Evolutionary conservation across 2,888 invertebrate species (phyloP).

Genomic region (Meteorus colon): DNA sequence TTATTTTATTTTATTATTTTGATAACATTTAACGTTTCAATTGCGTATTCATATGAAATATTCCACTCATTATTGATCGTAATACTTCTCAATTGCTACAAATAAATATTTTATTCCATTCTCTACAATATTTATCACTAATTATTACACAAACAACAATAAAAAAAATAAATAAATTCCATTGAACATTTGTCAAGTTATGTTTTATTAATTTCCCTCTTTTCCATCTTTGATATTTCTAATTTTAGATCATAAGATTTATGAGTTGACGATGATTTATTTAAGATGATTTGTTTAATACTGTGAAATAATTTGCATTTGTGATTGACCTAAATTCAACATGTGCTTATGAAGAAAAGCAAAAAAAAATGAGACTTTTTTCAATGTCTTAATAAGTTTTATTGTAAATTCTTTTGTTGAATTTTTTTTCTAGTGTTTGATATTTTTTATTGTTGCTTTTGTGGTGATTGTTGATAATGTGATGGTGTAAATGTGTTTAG

Average conservation of each 20-base stretch:
- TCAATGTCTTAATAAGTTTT: background rate
- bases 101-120: background rate
- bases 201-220: background rate
- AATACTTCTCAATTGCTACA: background rate
- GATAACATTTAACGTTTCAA: background rate
- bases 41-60: background rate
- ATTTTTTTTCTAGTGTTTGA: background rate
- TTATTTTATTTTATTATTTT: background rate
- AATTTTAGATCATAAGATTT: background rate
- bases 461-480: too few relatives aligned
- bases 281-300: background rate
- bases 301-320: background rate
- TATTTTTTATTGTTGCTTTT: background rate
- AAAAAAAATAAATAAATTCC: too few relatives aligned
- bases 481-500: too few relatives aligned
- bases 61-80: background rate
- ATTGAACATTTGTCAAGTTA: too few relatives aligned
- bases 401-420: background rate
- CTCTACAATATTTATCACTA: too few relatives aligned
- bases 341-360: background rate
- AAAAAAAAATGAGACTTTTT: background rate
- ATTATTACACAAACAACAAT: too few relatives aligned
- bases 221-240: background rate
- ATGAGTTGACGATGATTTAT: background rate
- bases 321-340: slow-evolving; percentile 1